Conservation (phyloP, 1,140 invertebrate genomes). For the Hydropsyche tenuis region DNA sequence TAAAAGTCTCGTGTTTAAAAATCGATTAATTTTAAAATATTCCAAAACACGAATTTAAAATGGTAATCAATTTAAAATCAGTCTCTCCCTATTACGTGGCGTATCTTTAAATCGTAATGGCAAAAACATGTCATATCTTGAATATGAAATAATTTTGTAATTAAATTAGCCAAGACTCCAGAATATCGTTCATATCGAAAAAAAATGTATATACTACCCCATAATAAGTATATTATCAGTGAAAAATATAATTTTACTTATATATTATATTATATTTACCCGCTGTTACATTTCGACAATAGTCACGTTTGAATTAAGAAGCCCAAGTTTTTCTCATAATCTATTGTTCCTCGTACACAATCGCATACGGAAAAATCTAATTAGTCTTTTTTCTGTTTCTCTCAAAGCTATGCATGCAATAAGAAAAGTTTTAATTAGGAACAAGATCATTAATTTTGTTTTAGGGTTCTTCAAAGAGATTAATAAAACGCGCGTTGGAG, state of each 20-base stretch:
- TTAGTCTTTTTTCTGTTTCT: no score
- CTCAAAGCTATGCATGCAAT: no score
- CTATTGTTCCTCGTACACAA: no score
- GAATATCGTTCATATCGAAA: not conserved
- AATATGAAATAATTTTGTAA: not conserved
- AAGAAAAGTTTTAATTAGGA: no score
- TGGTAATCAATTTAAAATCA: not conserved
- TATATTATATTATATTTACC: not conserved
- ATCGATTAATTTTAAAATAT: not conserved
- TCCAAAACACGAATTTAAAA: not conserved
- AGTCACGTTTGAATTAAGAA: not conserved
- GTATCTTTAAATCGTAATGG: not conserved
- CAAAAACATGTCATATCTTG: not conserved
- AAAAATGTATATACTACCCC: not conserved
- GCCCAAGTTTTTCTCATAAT: not conserved
- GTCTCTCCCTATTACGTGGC: not conserved
- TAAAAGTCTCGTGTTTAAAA: not conserved
- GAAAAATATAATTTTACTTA: no score
- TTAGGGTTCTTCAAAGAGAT: no score
- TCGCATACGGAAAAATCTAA: no score
- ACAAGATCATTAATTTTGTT: no score
- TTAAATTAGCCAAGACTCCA: no score
- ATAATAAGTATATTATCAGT: not conserved
- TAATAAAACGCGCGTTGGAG: no score
- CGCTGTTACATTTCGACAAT: not conserved